Evolutionary conservation across 2,797 vertebrate genomes (phyloP), one percentile per base, ranked within the genome.

Genomic region (Sebastes umbrosus): DNA sequence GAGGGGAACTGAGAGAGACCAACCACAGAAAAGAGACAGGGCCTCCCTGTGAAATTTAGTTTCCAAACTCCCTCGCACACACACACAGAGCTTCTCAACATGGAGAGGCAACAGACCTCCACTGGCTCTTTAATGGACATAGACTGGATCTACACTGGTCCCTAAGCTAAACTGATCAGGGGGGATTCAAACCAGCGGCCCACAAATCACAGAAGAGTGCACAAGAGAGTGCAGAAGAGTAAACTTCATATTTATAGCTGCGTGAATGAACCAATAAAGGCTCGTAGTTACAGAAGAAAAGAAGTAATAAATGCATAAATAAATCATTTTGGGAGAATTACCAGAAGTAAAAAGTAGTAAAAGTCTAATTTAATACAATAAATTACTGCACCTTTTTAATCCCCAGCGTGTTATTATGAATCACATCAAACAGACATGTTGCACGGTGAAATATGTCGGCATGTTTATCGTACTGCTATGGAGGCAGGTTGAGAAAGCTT

Each of bases 1-100:
- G 81, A 62, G 69, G 85, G 74, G 84, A 52, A 52, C 18, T 20
- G 64, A 79, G 75, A 84, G 69, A 88, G 73, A 73, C 24, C 11
- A 25, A 87, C 92, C 92, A 85, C 90, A 91, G 89, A 87, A 85
- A 86, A 84, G 68, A 87, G 82, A 88, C 68, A 73, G 89, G 88
- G 89, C 91, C 89, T 90, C 83, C 81, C 82, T 89, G 83, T 84
- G 87, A 93, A 93, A 86, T 86, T 34, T 72, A 73, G 65, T 85
- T 89, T 92, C 84, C 80, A 88, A 91, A 65, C 73, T 86, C 79
- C 25, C 46, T 71, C 72, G 57, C 77, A 77, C 69, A 75, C 62
- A 59, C 10, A 60, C 43, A 34, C 27, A 70, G 6, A 46, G 43
- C 43, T 46, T 71, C 68, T 80, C 73, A 69, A 74, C 69, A 73